Conservation (phyloP, 1,140 invertebrate genomes). For the Halictus rubicundus region DNA sequence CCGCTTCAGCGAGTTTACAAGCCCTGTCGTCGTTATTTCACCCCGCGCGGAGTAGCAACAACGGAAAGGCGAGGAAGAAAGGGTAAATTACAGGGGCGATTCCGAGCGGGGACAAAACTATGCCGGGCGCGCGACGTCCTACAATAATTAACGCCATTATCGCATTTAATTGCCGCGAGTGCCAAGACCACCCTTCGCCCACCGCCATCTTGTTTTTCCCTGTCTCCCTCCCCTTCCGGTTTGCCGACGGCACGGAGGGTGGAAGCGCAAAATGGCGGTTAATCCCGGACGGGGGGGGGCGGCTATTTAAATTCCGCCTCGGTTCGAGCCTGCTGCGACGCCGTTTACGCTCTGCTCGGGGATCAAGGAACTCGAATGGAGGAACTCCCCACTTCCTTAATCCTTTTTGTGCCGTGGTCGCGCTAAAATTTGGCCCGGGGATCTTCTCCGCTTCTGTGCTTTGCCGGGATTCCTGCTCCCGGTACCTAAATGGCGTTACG, state of each 20-base stretch:
- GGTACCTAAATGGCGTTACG: neutral
- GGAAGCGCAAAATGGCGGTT: conserved; percentile 74
- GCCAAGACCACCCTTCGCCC: conserved; percentile 56
- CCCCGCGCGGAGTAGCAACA: neutral
- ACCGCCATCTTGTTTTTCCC: conserved; percentile 71
- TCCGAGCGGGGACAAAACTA: conserved; percentile 60
- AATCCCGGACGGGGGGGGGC: conserved; percentile 62
- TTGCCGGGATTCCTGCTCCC: neutral
- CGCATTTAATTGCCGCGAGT: conserved; percentile 71
- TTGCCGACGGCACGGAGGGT: conserved; percentile 36
- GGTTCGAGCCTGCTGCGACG: conserved; percentile 29
- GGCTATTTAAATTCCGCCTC: conserved; percentile 54
- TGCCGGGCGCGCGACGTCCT: conserved; percentile 47
- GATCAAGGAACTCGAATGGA: conserved; percentile 36
- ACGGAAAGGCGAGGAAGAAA: conserved; percentile 35
- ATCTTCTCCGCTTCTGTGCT: neutral
- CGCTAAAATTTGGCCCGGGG: neutral
- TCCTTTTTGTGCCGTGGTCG: neutral
- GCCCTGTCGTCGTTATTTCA: neutral
- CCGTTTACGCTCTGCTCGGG: conserved; percentile 13
- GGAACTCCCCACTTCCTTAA: neutral
- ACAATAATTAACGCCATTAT: conserved; percentile 73
- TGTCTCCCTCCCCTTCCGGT: conserved; percentile 47
- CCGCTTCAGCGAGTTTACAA: neutral
- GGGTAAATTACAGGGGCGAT: conserved; percentile 24